Base-by-base conservation (phyloP, 2,888 invertebrate species). In the Pammene fasciana region DNA sequence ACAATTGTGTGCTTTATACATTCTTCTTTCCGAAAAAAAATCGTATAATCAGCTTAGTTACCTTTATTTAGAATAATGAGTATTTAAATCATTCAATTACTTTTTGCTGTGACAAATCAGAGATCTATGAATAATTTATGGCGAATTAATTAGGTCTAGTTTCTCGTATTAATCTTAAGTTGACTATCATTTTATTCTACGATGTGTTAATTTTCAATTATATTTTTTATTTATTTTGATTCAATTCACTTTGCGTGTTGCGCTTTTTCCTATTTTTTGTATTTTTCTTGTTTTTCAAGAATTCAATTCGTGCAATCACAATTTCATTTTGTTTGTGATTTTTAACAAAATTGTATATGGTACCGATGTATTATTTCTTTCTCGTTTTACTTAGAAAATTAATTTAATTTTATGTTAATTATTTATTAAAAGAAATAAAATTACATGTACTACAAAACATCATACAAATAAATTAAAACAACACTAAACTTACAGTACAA, bases 131-230 rank as follows among this genome's bases (percentile, higher is more conserved):
- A 45, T n/a, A n/a, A n/a, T n/a, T n/a, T n/a, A n/a, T n/a, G n/a
- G n/a, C n/a, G n/a, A n/a, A n/a, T n/a, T n/a, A n/a, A n/a, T n/a
- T n/a, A n/a, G n/a, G n/a, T n/a, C 2, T 34, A 7, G 26, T n/a
- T 52, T n/a, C 7, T 52, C n/a, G 18, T 18, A 41, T 48, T 57
- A 41, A n/a, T 57, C n/a, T 57, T 68, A 62, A 62, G 64, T 45
- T 57, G 68, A 64, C 64, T 50, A 57, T n/a, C 43, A 43, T 57
- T 64, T 64, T 56, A 50, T 45, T 64, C 18, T 57, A 43, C 36
- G 13, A 48, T 43, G 48, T 50, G 26, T 48, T 46, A 41, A 18
- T 14, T 26, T 18, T 34, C 41, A 34, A 16, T 64, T 18, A 43
- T 43, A 36, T 36, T n/a, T 34, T 34, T 34, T 1, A 34, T 50